Percentiles rank a stretch among this genome's conserved stretches.
These are phyloP conservation scores for Chelonus formosanus DNA, from an alignment of 2,888 invertebrate genomes.

Conservation along the genomic window DNA sequence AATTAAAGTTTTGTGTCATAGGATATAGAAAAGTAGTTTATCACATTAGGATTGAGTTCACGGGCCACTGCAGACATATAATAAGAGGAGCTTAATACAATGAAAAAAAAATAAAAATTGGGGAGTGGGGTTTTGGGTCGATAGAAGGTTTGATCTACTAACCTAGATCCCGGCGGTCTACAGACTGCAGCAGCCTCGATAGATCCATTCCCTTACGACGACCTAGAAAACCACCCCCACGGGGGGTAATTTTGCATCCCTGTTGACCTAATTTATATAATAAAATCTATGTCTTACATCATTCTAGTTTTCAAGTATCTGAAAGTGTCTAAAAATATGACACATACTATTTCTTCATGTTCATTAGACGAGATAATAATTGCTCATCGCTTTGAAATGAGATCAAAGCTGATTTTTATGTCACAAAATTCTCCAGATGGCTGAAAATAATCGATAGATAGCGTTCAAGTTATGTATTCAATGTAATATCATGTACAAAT, in stretches of 20 bases:
- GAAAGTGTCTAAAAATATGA: no score
- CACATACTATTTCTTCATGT: neutral
- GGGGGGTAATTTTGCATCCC: constrained; percentile 14
- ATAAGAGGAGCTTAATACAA: neutral
- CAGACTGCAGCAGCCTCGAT: constrained; percentile 36
- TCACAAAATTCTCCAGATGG: no score
- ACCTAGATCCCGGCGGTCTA: constrained; percentile 35
- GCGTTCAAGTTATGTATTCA: no score
- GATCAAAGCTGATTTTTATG: no score
- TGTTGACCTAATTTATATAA: constrained; percentile 10
- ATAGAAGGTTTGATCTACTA: constrained; percentile 34
- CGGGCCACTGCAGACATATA: constrained; percentile 1
- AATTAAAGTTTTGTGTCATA: no score
- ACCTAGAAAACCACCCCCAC: constrained; percentile 27
- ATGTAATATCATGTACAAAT: no score
- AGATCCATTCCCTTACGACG: constrained; percentile 33
- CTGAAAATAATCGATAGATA: no score
- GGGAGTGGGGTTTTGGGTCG: constrained; percentile 29
- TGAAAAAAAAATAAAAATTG: constrained; percentile 19
- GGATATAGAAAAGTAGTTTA: no score
- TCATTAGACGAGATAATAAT: no score
- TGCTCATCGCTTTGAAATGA: no score
- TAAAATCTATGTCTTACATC: constrained; percentile 2
- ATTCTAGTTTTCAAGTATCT: no score
- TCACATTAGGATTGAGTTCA: neutral